These are phyloP conservation scores for Antennarius maculatus DNA, from an alignment of 2,797 vertebrate genomes.

Conservation along the genomic window DNA sequence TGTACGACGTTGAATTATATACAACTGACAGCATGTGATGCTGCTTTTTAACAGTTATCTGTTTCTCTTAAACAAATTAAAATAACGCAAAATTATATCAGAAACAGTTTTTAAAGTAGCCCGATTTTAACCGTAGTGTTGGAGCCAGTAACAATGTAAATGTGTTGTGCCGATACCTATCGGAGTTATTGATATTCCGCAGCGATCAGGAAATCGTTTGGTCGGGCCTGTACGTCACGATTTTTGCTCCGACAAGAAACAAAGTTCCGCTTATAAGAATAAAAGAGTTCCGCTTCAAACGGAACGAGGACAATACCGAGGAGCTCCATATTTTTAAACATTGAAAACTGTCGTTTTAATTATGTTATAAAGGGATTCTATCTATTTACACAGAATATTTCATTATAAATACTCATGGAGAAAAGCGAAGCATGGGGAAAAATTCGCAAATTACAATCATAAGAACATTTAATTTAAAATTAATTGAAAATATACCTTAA, in stretches of 20 bases:
- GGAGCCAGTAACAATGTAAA: rapidly evolving
- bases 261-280: too few species aligned
- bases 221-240: background rate
- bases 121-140: background rate
- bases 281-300: slow-evolving; percentile 26
- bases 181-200: background rate
- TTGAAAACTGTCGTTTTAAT: too few species aligned
- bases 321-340: too few species aligned
- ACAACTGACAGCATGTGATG: background rate
- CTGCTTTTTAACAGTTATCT: background rate
- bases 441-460: too few species aligned
- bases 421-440: too few species aligned
- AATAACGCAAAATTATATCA: background rate
- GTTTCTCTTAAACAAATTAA: background rate
- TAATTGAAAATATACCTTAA: too few species aligned
- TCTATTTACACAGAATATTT: too few species aligned
- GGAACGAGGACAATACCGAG: background rate
- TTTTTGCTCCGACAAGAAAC: slow-evolving; percentile 41
- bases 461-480: too few species aligned
- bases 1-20: background rate
- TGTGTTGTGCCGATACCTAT: background rate
- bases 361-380: too few species aligned
- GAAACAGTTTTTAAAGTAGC: too few species aligned
- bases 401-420: too few species aligned
- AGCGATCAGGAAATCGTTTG: slow-evolving; percentile 19